These are phyloP conservation scores for Parasteatoda tepidariorum DNA, from an alignment of 1,140 invertebrate genomes.

Conservation along the genomic window DNA sequence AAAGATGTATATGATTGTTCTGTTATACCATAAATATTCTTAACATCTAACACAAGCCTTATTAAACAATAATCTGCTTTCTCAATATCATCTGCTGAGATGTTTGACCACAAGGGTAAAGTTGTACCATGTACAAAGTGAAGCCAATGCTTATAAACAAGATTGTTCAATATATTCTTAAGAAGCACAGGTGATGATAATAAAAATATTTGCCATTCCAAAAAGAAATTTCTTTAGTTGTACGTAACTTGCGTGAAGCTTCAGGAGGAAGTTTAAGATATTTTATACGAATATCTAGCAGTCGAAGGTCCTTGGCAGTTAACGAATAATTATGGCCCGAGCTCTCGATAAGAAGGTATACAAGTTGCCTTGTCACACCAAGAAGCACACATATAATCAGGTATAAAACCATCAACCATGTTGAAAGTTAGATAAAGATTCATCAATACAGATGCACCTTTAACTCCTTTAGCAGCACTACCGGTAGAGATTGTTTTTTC, in stretches of 20 bases:
- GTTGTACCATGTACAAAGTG: not conserved
- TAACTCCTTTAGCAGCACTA: not conserved
- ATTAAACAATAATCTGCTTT: not conserved
- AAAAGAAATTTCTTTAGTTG: not conserved
- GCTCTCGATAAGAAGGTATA: not conserved
- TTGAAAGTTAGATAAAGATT: not conserved
- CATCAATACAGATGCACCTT: not conserved
- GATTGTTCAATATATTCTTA: not conserved
- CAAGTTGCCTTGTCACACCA: not conserved
- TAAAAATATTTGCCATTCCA: conserved; percentile 1
- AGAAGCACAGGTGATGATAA: not conserved
- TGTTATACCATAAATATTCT: not conserved
- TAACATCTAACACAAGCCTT: not conserved
- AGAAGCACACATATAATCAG: conserved; percentile 1
- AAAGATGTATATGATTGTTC: not conserved
- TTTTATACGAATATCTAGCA: not conserved
- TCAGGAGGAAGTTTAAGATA: not conserved
- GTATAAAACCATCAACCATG: not conserved
- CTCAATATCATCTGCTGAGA: not conserved
- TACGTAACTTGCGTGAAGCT: not conserved
- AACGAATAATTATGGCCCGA: not conserved
- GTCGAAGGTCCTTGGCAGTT: not conserved
- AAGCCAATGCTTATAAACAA: conserved; percentile 1
- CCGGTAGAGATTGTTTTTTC: not conserved
- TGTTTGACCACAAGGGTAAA: not conserved